Base-by-base conservation (phyloP, 2,797 vertebrate species). In the Hydrophis major region DNA sequence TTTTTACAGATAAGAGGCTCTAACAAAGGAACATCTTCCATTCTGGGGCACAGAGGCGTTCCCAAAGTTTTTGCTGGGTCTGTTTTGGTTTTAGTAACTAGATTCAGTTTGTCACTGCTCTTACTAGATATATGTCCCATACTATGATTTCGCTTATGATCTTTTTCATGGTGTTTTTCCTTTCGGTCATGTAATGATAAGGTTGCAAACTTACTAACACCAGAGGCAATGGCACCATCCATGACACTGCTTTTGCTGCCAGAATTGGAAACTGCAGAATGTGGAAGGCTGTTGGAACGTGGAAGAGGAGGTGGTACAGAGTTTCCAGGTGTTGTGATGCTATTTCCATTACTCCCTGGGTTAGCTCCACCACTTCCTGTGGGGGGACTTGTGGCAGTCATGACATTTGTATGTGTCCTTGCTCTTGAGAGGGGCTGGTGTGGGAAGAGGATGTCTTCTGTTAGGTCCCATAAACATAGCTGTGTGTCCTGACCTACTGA, bases 1-100 rank as follows among this genome's bases (percentile, higher is more conserved):
- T 99, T 99, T 98, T 99, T 99, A 98, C 99, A 99, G 98, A 99
- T 98, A 97, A 99, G 99, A 95, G 99, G 99, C 98, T 99, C 99
- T 93, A 99, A 98, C 97, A 99, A 98, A 96, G 99, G 99, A 94
- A 99, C 98, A 47, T 99, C 99, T 98, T 99, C 99, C 99, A 99
- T 99, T 97, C 98, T 98, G 6, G 99, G 99, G 96, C 99, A 99
- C 95, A 99, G 98, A 95, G 98, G 97, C 0, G 99, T 99, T 96
- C 99, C 99, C 98, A 99, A 98, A 93, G 99, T 99, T 98, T 99
- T 99, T 91, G 99, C 99, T 1, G 99, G 98, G 98, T 99, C 99
- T 78, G 98, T 98, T 98, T 98, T 99, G 98, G 98, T 98, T 98
- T 99, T 99, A 89, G 99, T 98, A 95, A 99, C 98, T 96, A 99